Base-by-base conservation (phyloP, 2,888 invertebrate species). In the Tribolium freemani region DNA sequence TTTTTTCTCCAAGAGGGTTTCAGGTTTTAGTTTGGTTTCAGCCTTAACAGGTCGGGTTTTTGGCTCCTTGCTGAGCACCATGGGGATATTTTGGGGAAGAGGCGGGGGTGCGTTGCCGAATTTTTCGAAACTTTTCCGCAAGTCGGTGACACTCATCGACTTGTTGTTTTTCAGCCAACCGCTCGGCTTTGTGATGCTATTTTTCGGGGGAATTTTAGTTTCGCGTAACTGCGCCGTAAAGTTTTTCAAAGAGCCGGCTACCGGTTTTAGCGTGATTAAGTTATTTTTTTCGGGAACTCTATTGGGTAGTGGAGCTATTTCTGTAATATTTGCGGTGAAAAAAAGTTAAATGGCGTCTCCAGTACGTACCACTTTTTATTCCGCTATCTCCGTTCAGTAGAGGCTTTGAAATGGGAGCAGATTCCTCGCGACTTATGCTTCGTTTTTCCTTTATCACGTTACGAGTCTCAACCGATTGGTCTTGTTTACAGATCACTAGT, bases 51-150 rank as follows among this genome's bases (percentile, higher is more conserved):
- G 6, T 45, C 20, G 10, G 1, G 53, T 3, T 54, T 64, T 46
- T 74, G 76, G 51, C 69, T 79, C 75, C 60, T 80, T 79, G 44
- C 31, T 66, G 3, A 71, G 48, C 31, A 72, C 71, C 9, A 20
- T 16, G 6, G 44, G 11, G 2, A 20, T 20, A 60, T 75, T 75
- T 71, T 74, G 74, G 16, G 78, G 77, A 20, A 74, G 38, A 3
- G 74, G 66, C 3, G 77, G 75, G 5, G 78, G 75, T 56, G 69
- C 60, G 2, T 74, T 71, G 5, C 76, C 77, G 44, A 80, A 75
- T 69, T 83, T 84, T 79, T 91, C 91, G 77, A 91, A 88, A 50
- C 89, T 90, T 76, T 89, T 89, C 71, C 90, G 87, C 77, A 91
- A 88, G 78, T 90, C 90, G 64, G 88, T 90, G 1, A 91, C 90